Evolutionary conservation across 1,140 invertebrate species (phyloP).

Genomic region (Apis mellifera): DNA sequence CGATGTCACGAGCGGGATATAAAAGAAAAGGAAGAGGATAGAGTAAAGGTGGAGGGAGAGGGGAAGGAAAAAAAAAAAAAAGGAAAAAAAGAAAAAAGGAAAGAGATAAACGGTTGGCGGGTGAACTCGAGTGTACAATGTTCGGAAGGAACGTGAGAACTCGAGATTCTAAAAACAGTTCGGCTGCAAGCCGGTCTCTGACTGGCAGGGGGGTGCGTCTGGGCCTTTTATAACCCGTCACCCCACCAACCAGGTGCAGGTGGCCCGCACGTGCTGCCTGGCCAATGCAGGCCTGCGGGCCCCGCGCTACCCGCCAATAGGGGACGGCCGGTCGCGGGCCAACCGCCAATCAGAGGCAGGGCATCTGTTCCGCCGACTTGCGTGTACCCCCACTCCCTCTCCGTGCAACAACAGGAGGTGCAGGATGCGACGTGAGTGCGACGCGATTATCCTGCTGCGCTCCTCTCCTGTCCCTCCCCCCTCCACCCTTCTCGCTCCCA

Average conservation of each 20-base stretch:
- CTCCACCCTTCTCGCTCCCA: neutral
- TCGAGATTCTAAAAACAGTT: constrained; percentile 39
- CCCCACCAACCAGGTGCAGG: constrained; percentile 71
- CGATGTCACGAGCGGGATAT: too few relatives aligned
- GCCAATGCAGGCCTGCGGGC: constrained; percentile 74
- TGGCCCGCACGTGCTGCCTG: constrained; percentile 76
- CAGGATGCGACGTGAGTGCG: constrained; percentile 61
- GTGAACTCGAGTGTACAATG: neutral
- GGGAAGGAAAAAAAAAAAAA: neutral
- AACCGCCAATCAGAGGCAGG: constrained; percentile 68
- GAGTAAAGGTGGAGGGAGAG: neutral
- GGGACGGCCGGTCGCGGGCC: constrained; percentile 69
- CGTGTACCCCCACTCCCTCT: constrained; percentile 16
- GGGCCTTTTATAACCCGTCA: constrained; percentile 72
- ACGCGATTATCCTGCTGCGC: constrained; percentile 60
- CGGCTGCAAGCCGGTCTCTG: constrained; percentile 74
- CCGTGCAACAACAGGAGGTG: constrained; percentile 48
- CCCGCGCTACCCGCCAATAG: constrained; percentile 76
- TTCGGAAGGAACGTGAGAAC: neutral
- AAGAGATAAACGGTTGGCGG: constrained; percentile 4
- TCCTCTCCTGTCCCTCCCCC: constrained; percentile 19
- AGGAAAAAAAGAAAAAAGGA: neutral
- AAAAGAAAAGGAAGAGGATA: neutral
- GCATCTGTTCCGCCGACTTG: constrained; percentile 69
- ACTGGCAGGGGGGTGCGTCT: constrained; percentile 66